Conservation (phyloP, 1,140 invertebrate species). For the Nylanderia fulva region DNA sequence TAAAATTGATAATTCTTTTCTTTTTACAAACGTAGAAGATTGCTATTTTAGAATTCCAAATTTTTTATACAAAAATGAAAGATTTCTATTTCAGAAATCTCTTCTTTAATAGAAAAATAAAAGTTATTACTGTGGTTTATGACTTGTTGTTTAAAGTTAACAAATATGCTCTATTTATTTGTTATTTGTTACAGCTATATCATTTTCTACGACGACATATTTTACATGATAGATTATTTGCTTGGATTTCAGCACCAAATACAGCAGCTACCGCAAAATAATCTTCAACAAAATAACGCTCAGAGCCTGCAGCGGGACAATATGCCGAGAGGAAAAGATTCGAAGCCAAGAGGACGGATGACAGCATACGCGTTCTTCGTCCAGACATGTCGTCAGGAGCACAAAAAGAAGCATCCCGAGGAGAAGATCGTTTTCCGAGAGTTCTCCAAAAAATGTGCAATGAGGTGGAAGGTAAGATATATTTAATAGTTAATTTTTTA, state of each 20-base stretch:
- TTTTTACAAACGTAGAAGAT: not conserved
- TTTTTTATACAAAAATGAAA: conserved; percentile 1
- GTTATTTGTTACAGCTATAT: too few relatives aligned
- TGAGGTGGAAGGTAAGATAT: conserved; percentile 98
- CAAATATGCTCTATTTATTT: not conserved
- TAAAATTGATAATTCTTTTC: conserved; percentile 11
- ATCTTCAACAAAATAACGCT: conserved; percentile 87
- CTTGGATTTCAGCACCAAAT: conserved; percentile 84
- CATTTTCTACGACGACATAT: not conserved
- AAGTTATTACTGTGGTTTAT: conserved; percentile 9
- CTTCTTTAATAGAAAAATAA: conserved; percentile 9
- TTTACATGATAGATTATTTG: conserved; percentile 63
- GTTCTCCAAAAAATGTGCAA: conserved; percentile 99
- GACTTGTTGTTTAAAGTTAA: conserved; percentile 40
- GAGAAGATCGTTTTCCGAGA: conserved; percentile 99
- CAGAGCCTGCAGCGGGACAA: conserved; percentile 86
- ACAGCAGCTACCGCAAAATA: conserved; percentile 85
- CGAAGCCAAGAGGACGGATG: conserved; percentile 98
- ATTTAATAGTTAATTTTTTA: not conserved
- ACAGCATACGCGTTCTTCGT: conserved; percentile 99
- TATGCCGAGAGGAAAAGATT: conserved; percentile 87
- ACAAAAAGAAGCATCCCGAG: conserved; percentile 99
- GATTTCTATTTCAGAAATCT: not conserved
- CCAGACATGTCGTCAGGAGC: conserved; percentile 99
- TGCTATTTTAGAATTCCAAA: not conserved